A percentile compares a stretch with the other conserved stretches of the same genome.
phyloP scores from a whole-genome alignment of 2,797 vertebrate genomes.

The Emydoidea blandingii region DNA sequence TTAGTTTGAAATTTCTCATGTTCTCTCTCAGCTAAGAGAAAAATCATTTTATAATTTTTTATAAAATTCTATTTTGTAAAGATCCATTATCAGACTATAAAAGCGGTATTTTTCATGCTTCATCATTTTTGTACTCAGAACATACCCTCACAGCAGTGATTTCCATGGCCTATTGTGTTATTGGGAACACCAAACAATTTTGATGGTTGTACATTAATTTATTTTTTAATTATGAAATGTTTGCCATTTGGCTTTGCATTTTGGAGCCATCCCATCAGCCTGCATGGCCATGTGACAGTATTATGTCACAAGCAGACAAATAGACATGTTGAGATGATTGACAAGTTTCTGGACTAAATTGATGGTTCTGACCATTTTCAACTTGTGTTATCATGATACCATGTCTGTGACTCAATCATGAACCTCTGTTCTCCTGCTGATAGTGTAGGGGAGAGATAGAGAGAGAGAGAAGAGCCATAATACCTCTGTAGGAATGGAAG shows the following conservation, averaged over 20 bases:
- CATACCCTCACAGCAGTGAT: neutral
- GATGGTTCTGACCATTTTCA: neutral
- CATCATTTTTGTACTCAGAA: neutral
- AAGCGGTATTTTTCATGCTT: neutral
- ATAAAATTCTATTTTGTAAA: neutral
- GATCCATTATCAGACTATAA: neutral
- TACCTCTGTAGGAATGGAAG: neutral
- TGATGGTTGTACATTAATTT: neutral
- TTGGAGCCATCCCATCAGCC: neutral
- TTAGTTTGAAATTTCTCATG: neutral
- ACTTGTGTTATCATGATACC: neutral
- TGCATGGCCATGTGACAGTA: neutral
- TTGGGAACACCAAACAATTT: neutral
- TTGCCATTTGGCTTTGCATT: neutral
- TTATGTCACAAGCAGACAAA: neutral
- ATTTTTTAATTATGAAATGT: neutral
- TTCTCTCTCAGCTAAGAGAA: neutral
- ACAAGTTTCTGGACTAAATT: neutral
- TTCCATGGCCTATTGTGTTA: neutral
- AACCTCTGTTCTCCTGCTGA: neutral
- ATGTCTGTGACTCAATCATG: neutral
- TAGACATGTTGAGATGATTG: neutral
- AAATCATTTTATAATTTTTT: neutral
- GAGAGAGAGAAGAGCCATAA: neutral
- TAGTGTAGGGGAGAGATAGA: neutral